These are phyloP conservation scores for Donacobius atricapilla DNA, from an alignment of 2,113 vertebrate genomes.

Conservation along the genomic window DNA sequence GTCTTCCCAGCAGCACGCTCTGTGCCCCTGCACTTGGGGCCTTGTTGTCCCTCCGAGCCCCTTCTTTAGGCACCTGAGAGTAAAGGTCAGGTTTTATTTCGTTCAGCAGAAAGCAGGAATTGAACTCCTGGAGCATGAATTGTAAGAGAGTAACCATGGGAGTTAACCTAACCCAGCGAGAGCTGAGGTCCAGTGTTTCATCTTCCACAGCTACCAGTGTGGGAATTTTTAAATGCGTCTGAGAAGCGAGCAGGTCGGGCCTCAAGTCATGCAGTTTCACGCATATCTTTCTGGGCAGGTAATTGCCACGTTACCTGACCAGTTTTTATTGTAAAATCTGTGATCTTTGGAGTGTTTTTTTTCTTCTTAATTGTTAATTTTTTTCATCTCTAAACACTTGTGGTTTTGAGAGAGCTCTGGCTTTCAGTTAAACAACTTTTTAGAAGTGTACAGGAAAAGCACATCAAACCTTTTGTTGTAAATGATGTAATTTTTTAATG, in stretches of 20 bases:
- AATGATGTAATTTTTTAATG: background rate
- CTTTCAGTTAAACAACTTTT: background rate
- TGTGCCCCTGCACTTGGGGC: rapidly evolving
- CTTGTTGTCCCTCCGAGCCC: rapidly evolving
- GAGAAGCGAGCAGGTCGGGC: background rate
- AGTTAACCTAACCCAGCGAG: rapidly evolving
- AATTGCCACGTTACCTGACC: rapidly evolving
- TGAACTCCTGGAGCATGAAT: background rate
- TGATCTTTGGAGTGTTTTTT: background rate
- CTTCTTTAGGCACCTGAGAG: background rate
- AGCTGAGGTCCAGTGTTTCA: background rate
- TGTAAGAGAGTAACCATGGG: background rate
- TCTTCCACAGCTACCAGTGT: background rate
- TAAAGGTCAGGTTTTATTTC: background rate
- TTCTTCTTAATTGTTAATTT: background rate
- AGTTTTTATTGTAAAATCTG: background rate
- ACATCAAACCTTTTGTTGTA: background rate
- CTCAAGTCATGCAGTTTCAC: background rate
- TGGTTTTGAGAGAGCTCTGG: background rate
- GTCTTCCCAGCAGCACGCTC: background rate
- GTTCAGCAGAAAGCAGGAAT: background rate
- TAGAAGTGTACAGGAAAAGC: background rate
- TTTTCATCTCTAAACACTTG: background rate
- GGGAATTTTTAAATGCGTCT: background rate
- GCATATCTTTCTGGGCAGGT: background rate